Percentiles rank a stretch among this genome's conserved stretches.
These are phyloP conservation scores for Tychaedon coryphoeus DNA, from an alignment of 2,113 vertebrate genomes.

Conservation along the genomic window DNA sequence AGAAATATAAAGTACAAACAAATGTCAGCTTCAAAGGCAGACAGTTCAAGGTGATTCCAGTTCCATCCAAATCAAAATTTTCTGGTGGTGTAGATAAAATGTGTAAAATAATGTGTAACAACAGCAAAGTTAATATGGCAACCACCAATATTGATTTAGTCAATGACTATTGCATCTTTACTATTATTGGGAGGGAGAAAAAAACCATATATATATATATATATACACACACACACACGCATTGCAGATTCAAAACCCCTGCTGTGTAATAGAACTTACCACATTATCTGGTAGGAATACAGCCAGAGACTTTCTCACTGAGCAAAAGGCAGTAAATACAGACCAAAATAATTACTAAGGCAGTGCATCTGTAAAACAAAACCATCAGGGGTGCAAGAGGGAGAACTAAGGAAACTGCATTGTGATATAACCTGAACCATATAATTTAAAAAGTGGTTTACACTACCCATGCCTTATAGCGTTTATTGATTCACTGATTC, in stretches of 20 bases:
- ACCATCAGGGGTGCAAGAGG: not conserved
- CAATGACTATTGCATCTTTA: not conserved
- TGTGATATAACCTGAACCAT: not conserved
- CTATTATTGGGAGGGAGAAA: not conserved
- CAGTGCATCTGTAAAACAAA: not conserved
- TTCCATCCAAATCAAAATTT: not conserved
- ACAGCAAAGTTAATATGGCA: not conserved
- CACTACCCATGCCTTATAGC: not conserved
- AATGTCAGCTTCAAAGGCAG: not conserved
- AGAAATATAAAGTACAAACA: slow-evolving; percentile 22
- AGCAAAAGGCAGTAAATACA: not conserved
- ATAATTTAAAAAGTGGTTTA: not conserved
- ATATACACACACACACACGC: too few relatives aligned
- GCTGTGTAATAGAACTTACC: not conserved
- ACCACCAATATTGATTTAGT: not conserved
- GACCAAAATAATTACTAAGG: not conserved
- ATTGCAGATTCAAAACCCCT: not conserved
- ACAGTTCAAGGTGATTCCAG: not conserved
- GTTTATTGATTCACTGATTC: not conserved
- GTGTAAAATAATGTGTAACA: not conserved
- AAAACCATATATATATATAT: fast-evolving
- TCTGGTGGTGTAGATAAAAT: not conserved
- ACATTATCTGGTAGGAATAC: not conserved
- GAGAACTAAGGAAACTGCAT: not conserved
- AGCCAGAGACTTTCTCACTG: not conserved